Base-by-base conservation (phyloP, 2,888 invertebrate genomes). In the Hemistola chrysoprasaria region DNA sequence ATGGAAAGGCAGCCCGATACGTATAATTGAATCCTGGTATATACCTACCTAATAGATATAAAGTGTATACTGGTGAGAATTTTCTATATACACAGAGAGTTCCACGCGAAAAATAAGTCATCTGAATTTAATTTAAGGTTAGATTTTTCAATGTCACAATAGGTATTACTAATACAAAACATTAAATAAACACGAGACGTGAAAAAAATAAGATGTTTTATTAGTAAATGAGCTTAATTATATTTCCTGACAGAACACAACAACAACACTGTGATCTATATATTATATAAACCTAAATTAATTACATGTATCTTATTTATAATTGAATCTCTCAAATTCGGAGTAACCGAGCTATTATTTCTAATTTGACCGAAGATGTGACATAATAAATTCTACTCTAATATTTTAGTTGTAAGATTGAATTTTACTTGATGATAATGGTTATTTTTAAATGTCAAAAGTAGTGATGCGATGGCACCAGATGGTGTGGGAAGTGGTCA, bases 401-500 rank as follows among this genome's bases (percentile, higher is more conserved):
- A 47, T 5, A 11, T 20, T 29, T 31, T 2, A 23, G 11, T 5
- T 4, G 34, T 43, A 58, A 51, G 40, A 45, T 34, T 25, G 30
- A 40, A 11, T 45, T 40, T 52, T 21, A 35, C 43, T 42, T 40
- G 39, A 45, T 26, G 26, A 42, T 16, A n/a, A 36, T 54, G 28
- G 31, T 47, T 64, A 59, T 62, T 62, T 67, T 69, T 60, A 65
- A 68, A 68, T 70, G 71, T 74, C 70, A 75, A 74, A 59, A 65
- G 63, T 69, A 57, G 65, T 67, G 71, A 76, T 72, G 16, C 16
- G 16, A 16, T 4, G 16, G 16, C 16, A 78, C 71, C 77, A 37
- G 65, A 62, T 66, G 27, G 71, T 68, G 85, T 85, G 79, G 85
- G 83, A 52, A 62, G 72, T 41, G 64, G 62, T 62, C 64, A 67